Evolutionary conservation across 35 echinoderm and acorn worm species (phyloP), one percentile per base, ranked within the genome.

Genomic region (Holothuria glaberrima): DNA sequence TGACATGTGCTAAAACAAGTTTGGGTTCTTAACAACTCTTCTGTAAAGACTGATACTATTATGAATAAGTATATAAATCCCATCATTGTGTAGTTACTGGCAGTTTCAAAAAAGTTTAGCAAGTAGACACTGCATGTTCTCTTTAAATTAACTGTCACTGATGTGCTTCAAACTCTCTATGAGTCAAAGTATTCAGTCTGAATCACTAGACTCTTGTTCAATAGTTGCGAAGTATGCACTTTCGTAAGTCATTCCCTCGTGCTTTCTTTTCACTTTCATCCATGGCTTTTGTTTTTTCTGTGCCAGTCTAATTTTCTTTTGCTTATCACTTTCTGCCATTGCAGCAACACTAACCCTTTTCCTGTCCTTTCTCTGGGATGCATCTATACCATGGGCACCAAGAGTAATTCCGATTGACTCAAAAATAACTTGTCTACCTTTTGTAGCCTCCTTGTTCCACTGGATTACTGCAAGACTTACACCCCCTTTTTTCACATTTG

Each of bases 221-320:
- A 32, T 30, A 3, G 71, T 75, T 4, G 71, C 71, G 35, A 75
- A 33, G 27, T 75, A 75, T 4, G 71, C 78, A 54, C 78, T 82
- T 27, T 50, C 78, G 56, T 82, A 82, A 9, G 78, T 56, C 24
- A 20, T 54, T n/a, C 78, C 78, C n/a, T 82, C 78, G 3, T 48
- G 46, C 78, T 82, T 82, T 58, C 32, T 56, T 6, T n/a, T 46
- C 19, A 52, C 52, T n/a, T 82, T 46, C 56, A 52, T 46, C 14
- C 5, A 52, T 6, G 78, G 36, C 38, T 82, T 82, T 27, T 22
- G 4, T 27, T 82, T 82, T 25, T 46, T 82, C 25, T 54, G 36
- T 5, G 78, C 71, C 29, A 82, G 78, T 58, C 78, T 82, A 3
- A 48, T 56, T 26, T 82, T 82, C 78, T 56, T 82, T n/a, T 58